Base-by-base conservation (phyloP, 2,888 invertebrate species). In the Diabrotica balteata region DNA sequence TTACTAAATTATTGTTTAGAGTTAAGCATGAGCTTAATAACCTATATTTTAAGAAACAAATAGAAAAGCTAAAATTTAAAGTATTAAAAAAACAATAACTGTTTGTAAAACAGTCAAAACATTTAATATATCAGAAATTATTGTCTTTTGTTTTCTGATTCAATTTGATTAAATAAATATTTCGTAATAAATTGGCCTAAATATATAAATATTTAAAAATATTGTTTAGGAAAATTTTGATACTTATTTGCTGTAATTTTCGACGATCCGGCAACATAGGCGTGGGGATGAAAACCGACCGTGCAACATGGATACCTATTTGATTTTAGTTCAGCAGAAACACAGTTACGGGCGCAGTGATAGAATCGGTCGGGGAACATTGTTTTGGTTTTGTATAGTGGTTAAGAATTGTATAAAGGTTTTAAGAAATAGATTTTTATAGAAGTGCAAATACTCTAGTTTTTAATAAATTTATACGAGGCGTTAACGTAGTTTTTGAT, bases 291-390 rank as follows among this genome's bases (percentile, higher is more conserved):
- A 69, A 62, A 73, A 71, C 67, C 60, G 75, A 75, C 76, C 77
- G 77, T 76, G 76, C 75, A 75, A 77, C 76, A 78, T 76, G 76
- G 75, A 75, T 72, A 73, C 76, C 74, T 67, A 73, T 54, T 64
- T 51, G 58, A 64, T 64, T 68, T 68, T 55, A 68, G 69, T 72
- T 73, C 63, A 71, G 67, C 63, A 32, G 32, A 32, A 72, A 73
- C 74, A 73, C 76, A 77, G 75, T 73, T 75, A 75, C 73, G 66
- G 63, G 70, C 68, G 67, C 67, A 69, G 72, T 70, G 76, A 72
- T 72, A 68, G 66, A 54, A 66, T 72, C 71, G 72, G 68, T 74
- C 67, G 68, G 74, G 67, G 74, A 71, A 49, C 68, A 66, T 73
- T 75, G 54, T 55, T 50, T 67, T 70, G 68, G 69, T 75, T 75